These are phyloP conservation scores for Colinus virginianus DNA, from an alignment of 2,113 vertebrate species.

Conservation along the genomic window DNA sequence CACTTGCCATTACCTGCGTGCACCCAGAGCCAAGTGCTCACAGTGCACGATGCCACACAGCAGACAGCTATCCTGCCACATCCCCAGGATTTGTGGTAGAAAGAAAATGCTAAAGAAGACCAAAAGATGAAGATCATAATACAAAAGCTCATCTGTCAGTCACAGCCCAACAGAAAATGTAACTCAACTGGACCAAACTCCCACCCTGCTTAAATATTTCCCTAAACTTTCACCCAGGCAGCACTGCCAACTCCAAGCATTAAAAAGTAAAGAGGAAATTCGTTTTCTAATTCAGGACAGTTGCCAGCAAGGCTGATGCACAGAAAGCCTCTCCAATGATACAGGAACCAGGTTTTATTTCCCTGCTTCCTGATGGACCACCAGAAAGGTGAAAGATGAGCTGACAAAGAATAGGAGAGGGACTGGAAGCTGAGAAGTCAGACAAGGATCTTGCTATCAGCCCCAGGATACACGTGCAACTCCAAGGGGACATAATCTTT, in stretches of 20 bases:
- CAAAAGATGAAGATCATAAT: background rate
- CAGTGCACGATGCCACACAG: accelerated
- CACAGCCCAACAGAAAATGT: background rate
- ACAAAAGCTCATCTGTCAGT: background rate
- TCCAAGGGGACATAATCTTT: conserved; percentile 28
- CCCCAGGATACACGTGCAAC: conserved; percentile 24
- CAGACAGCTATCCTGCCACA: background rate
- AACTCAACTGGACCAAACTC: background rate
- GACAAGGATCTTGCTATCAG: conserved; percentile 19
- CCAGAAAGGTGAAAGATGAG: conserved; percentile 69
- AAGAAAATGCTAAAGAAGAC: background rate
- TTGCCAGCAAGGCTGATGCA: conserved; percentile 63
- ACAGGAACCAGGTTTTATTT: conserved; percentile 74
- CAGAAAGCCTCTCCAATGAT: conserved; percentile 52
- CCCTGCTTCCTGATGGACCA: conserved; percentile 62
- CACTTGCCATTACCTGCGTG: background rate
- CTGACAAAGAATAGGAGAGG: conserved; percentile 17
- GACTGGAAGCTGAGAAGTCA: conserved; percentile 30
- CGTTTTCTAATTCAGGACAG: conserved; percentile 55
- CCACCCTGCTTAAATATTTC: conserved; percentile 28
- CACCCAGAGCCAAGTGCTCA: background rate
- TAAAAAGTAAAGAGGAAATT: conserved; percentile 58
- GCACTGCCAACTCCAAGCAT: background rate
- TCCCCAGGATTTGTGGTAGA: accelerated
- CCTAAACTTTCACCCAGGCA: conserved; percentile 45